A percentile compares a stretch with the other conserved stretches of the same genome.
These are phyloP conservation scores for Allobates femoralis DNA, from an alignment of 2,797 vertebrate genomes.

Conservation along the genomic window DNA sequence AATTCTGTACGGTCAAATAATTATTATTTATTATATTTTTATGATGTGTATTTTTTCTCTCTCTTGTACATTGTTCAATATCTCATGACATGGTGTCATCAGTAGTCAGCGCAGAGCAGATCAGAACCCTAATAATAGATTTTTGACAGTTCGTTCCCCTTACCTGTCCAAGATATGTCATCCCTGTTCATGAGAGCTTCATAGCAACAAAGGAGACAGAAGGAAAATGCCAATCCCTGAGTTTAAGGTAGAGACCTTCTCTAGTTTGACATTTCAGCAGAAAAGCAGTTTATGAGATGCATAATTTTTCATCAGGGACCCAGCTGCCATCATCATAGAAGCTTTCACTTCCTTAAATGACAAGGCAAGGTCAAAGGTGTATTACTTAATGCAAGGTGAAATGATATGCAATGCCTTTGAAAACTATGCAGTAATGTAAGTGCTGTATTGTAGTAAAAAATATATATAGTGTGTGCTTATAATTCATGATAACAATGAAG, in stretches of 20 bases:
- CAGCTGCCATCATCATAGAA: constrained; percentile 77
- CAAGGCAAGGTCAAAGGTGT: constrained; percentile 76
- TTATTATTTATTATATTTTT: constrained; percentile 26
- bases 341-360: constrained; percentile 73
- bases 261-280: constrained; percentile 82
- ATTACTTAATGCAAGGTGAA: constrained; percentile 71
- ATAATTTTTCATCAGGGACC: constrained; percentile 82
- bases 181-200: constrained; percentile 81
- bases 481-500: neutral
- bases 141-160: constrained; percentile 80
- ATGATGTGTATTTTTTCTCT: neutral
- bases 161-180: constrained; percentile 82
- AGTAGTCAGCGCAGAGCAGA: constrained; percentile 75
- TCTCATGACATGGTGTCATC: constrained; percentile 71
- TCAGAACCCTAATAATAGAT: constrained; percentile 84
- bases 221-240: constrained; percentile 82
- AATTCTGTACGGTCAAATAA: neutral
- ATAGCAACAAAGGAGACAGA: constrained; percentile 82
- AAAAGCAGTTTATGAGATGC: constrained; percentile 82
- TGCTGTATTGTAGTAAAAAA: neutral
- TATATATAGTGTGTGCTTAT: neutral
- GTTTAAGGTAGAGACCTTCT: constrained; percentile 79
- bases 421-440: constrained; percentile 67
- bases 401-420: constrained; percentile 69
- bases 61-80: constrained; percentile 62